These are phyloP conservation scores for Neuroterus valhalla DNA, from an alignment of 1,140 invertebrate genomes.

Conservation along the genomic window DNA sequence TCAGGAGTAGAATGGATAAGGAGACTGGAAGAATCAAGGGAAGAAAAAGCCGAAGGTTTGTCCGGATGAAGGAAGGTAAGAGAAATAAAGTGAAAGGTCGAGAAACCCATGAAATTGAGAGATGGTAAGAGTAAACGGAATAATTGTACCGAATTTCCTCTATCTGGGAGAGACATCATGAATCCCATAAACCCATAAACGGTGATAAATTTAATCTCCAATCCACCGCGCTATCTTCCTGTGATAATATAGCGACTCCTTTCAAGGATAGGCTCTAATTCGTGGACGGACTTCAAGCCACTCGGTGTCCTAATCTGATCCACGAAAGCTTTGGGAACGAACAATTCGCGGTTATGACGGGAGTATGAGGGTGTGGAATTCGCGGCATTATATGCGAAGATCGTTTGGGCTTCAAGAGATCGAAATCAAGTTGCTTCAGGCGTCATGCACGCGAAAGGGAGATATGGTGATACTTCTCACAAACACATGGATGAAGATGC, in stretches of 20 bases:
- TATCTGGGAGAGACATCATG: conserved; percentile 13
- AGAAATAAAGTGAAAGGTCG: no score
- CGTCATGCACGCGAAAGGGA: not conserved
- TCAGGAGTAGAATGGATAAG: no score
- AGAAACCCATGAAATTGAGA: no score
- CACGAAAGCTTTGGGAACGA: conserved; percentile 3
- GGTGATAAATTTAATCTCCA: conserved; percentile 11
- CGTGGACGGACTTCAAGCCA: conserved; percentile 3
- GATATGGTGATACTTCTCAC: conserved; percentile 12
- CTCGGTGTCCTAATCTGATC: conserved; percentile 22
- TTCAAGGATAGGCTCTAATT: conserved; percentile 8
- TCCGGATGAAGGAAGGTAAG: no score
- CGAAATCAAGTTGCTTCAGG: conserved; percentile 21
- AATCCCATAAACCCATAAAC: conserved; percentile 16
- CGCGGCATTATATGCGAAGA: conserved; percentile 19
- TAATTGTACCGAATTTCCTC: no score
- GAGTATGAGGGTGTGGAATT: not conserved
- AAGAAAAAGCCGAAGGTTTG: no score
- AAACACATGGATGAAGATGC: not conserved
- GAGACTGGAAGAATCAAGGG: no score
- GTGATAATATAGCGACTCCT: conserved; percentile 13
- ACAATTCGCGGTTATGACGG: conserved; percentile 23
- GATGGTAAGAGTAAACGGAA: no score
- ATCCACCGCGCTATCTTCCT: not conserved
- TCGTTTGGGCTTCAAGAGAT: conserved; percentile 2